A percentile compares a stretch with the other conserved stretches of the same genome.
Conservation (phyloP, 2,797 vertebrate genomes). For the Hypotaenidia philippensis region DNA sequence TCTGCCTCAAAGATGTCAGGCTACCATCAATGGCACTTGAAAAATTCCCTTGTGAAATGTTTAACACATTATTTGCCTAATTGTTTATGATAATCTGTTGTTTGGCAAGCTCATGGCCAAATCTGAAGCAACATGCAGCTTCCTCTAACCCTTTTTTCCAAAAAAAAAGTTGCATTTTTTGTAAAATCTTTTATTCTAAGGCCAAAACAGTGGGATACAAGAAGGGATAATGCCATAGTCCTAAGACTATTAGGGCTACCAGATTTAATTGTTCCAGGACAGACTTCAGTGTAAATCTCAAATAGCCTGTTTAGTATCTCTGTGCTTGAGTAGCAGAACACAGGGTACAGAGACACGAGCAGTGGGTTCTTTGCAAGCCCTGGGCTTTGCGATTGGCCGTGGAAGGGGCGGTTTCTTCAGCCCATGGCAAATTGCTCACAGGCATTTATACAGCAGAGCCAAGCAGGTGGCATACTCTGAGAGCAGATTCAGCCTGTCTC, state of each 20-base stretch:
- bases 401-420: not conserved
- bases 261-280: not conserved
- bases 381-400: not conserved
- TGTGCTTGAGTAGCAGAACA: not conserved
- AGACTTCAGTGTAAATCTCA: not conserved
- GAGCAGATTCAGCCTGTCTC: not conserved
- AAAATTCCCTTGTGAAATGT: not conserved
- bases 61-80: not conserved
- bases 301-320: not conserved
- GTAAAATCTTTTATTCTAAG: not conserved
- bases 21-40: not conserved
- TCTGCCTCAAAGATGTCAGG: not conserved
- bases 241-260: not conserved
- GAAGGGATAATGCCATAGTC: not conserved
- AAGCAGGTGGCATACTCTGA: not conserved
- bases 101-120: not conserved
- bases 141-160: not conserved
- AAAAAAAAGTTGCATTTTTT: not conserved
- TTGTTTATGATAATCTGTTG: not conserved
- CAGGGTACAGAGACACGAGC: accelerated
- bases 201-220: not conserved
- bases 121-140: not conserved
- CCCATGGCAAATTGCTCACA: not conserved
- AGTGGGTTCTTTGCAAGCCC: not conserved
- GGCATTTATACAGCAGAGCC: not conserved